Evolutionary conservation across 1,140 invertebrate genomes (phyloP).

Genomic region (Platyscapa corneri): DNA sequence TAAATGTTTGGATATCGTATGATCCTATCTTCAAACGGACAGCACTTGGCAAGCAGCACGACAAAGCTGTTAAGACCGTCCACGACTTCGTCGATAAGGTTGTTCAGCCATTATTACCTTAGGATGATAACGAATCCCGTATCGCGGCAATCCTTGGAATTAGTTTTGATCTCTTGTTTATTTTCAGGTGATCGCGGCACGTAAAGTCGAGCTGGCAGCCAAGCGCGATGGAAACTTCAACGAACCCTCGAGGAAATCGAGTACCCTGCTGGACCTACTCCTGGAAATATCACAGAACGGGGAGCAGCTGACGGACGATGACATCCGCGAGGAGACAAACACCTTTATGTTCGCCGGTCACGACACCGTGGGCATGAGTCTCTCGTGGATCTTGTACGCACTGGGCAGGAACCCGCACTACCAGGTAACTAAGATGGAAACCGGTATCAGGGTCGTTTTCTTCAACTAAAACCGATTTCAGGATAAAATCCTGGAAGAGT

Average conservation of each 20-base stretch:
- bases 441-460: no score
- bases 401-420: slow-evolving; percentile 74
- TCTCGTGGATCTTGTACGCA: slow-evolving; percentile 75
- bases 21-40: slow-evolving; percentile 76
- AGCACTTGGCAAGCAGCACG: slow-evolving; percentile 73
- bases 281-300: slow-evolving; percentile 71
- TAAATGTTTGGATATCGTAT: slow-evolving; percentile 76
- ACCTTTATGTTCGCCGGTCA: slow-evolving; percentile 83
- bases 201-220: slow-evolving; percentile 63
- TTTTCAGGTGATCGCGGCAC: slow-evolving; percentile 70
- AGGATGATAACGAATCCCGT: not conserved
- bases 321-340: slow-evolving; percentile 79
- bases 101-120: not conserved
- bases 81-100: slow-evolving; percentile 77
- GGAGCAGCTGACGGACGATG: slow-evolving; percentile 62
- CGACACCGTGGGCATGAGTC: slow-evolving; percentile 76
- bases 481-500: slow-evolving; percentile 76
- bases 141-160: not conserved
- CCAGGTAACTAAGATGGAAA: slow-evolving; percentile 63
- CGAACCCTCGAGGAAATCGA: slow-evolving; percentile 64
- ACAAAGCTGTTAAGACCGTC: slow-evolving; percentile 74
- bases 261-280: slow-evolving; percentile 80
- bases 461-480: slow-evolving; percentile 61
- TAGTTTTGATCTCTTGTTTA: not conserved
- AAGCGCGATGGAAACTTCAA: slow-evolving; percentile 55